These are phyloP conservation scores for Bibio marci DNA, from an alignment of 2,888 invertebrate species.

Conservation along the genomic window DNA sequence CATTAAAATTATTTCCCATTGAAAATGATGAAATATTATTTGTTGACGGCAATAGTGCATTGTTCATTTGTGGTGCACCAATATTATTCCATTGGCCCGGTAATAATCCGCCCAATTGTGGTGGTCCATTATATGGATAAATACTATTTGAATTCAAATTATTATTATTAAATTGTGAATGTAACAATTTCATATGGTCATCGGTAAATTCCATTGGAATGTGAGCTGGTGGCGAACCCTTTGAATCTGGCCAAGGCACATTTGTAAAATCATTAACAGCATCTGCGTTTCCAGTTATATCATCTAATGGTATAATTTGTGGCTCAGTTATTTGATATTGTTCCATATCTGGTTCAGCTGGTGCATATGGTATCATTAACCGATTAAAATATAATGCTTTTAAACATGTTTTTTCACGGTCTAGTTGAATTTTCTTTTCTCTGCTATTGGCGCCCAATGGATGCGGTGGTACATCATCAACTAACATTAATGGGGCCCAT, in stretches of 20 bases:
- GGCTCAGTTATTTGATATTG: slow-evolving; percentile 60
- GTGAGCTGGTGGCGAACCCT: slow-evolving; percentile 37
- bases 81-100: no score
- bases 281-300: slow-evolving; percentile 67
- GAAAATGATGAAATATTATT: no score
- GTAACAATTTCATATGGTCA: no score
- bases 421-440: slow-evolving; percentile 74
- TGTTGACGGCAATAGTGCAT: no score
- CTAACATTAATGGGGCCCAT: slow-evolving; percentile 55
- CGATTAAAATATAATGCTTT: slow-evolving; percentile 68
- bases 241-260: slow-evolving; percentile 69
- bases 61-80: no score
- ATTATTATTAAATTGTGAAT: slow-evolving; percentile 18
- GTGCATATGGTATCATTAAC: slow-evolving; percentile 69
- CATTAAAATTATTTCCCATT: no score
- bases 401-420: slow-evolving; percentile 69
- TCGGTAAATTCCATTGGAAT: no score
- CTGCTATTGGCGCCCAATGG: slow-evolving; percentile 61
- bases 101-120: slow-evolving; percentile 10
- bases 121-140: slow-evolving; percentile 12
- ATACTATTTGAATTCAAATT: not conserved
- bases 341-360: slow-evolving; percentile 76
- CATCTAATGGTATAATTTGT: slow-evolving; percentile 72
- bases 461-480: slow-evolving; percentile 50
- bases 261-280: slow-evolving; percentile 59